Evolutionary conservation across 2,888 invertebrate genomes (phyloP), one percentile per base, ranked within the genome.

Genomic region (Allygus modestus): DNA sequence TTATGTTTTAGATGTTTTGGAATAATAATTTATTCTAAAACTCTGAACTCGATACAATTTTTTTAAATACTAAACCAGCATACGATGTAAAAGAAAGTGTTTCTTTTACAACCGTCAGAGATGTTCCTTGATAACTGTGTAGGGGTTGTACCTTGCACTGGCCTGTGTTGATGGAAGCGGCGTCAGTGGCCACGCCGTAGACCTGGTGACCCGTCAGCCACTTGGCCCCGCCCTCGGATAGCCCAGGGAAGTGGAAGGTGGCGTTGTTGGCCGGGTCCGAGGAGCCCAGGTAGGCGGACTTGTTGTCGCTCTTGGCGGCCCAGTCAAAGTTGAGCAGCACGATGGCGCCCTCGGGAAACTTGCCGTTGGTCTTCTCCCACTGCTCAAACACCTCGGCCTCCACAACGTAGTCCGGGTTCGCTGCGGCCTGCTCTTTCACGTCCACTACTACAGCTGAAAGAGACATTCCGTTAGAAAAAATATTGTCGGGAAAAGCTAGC

Each of bases 121-220:
- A n/a, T n/a, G n/a, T n/a, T n/a, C n/a, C n/a, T n/a, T n/a, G n/a
- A n/a, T n/a, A n/a, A n/a, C n/a, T n/a, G n/a, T n/a, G n/a, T n/a
- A n/a, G n/a, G n/a, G n/a, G 37, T 4, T 37, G 37, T 23, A 90
- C 51, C 43, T 41, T 69, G 31, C 43, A 43, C 15, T 89, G 87
- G 87, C 94, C 93, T 0, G 92, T 91, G 89, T 95, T 95, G 0
- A 93, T 89, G 12, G 94, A 94, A 0, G 94, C 92, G 0, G 93
- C 92, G 89, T 95, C 95, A 0, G 94, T 91, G 0, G 93, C 94
- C 0, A 95, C 92, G 0, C 94, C 95, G 0, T 93, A 91, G 0
- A 93, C 91, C 84, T 94, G 92, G 86, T 92, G 91, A 5, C 92
- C 91, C 0, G 91, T 91, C 85, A 95, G 91, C 93, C 94, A 94